Base-by-base conservation (phyloP, 2,888 invertebrate genomes). In the Oegoconia quadripuncta region DNA sequence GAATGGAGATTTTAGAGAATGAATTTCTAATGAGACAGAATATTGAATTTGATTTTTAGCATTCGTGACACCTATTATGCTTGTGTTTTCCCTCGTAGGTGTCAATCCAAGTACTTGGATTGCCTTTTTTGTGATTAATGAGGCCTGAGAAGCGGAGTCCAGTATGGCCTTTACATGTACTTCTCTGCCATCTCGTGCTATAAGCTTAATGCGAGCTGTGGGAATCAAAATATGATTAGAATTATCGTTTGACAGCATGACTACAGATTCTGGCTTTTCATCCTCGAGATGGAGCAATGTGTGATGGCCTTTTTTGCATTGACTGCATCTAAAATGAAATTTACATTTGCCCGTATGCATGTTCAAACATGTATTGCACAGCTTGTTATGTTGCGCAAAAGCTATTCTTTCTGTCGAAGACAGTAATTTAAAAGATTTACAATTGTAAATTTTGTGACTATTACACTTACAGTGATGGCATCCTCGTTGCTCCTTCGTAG, bases 161-260 rank as follows among this genome's bases (percentile, higher is more conserved):
- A 44, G 15, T 9, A 44, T 35, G 7, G 38, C 34, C 26, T 44
- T 44, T 2, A 41, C 8, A 17, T 44, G 44, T n/a, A 40, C 37
- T 4, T 38, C 37, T 11, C 25, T 27, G 11, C 18, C 18, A 7
- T 31, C 25, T 7, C 27, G n/a, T n/a, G 44, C 3, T 9, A 16
- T 25, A 1, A 42, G 16, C 18, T 37, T 46, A n/a, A 46, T 22
- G 7, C 35, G 28, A 2, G 27, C 34, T 26, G 40, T 42, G 11
- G 39, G 40, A 14, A 41, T 5, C 6, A 41, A 31, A 20, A 46
- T 16, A 13, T 35, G 34, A 12, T 26, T 37, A 32, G 17, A 11
- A 12, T 20, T 20, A 3, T 12, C 13, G 7, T 32, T 25, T 13
- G 40, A 35, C 11, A 41, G n/a, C 25, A 36, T 12, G 2, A 28